Evolutionary conservation across 2,797 vertebrate species (phyloP).

Genomic region (Champsocephalus esox): DNA sequence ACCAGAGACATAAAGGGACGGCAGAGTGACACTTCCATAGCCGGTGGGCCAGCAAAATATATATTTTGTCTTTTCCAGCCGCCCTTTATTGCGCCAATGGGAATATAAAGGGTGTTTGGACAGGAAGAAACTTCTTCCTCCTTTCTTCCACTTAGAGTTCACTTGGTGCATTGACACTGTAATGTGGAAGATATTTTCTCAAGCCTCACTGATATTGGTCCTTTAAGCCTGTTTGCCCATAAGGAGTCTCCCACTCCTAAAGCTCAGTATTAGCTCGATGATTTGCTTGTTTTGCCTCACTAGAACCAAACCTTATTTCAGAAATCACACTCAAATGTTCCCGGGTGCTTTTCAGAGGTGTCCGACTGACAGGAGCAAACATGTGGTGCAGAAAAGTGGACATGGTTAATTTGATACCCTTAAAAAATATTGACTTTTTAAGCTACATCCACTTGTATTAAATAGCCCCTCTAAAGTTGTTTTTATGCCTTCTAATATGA

Average conservation of each 20-base stretch:
- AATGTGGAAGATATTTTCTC: constrained; percentile 14
- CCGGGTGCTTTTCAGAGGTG: constrained; percentile 48
- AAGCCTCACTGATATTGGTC: background rate
- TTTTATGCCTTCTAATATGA: constrained; percentile 6
- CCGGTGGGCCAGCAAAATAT: constrained; percentile 2
- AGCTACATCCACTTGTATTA: constrained; percentile 29
- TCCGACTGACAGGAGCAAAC: constrained; percentile 55
- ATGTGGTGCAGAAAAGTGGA: constrained; percentile 26
- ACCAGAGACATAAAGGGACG: constrained; percentile 15
- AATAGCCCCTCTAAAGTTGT: background rate
- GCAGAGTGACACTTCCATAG: constrained; percentile 48
- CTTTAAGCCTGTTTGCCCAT: background rate
- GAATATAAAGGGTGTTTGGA: constrained; percentile 15
- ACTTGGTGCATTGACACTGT: constrained; percentile 18
- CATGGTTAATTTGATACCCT: constrained; percentile 41
- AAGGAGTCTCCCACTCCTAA: background rate
- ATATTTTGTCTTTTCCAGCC: constrained; percentile 9
- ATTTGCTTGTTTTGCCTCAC: constrained; percentile 44
- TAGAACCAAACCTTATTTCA: constrained; percentile 21
- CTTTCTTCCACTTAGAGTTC: constrained; percentile 2
- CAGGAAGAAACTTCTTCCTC: constrained; percentile 23
- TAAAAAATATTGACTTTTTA: constrained; percentile 49
- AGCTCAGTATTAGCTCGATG: constrained; percentile 21
- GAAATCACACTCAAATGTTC: constrained; percentile 32
- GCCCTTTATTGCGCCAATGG: constrained; percentile 4